These are phyloP conservation scores for Emydura subglobosa DNA, from an alignment of 2,113 vertebrate genomes.

Conservation along the genomic window DNA sequence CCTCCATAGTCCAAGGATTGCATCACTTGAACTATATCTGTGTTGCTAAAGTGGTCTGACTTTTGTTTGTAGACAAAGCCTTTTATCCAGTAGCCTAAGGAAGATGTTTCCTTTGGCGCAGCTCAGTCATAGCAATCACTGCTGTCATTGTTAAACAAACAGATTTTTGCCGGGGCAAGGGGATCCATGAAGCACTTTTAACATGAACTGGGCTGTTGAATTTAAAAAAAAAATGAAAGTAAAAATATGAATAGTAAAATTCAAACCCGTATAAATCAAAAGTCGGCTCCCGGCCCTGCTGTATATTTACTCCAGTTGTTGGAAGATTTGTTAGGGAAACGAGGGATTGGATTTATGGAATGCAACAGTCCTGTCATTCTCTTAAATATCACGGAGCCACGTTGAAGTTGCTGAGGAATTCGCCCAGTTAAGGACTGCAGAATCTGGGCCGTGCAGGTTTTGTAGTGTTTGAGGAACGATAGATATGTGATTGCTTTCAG, in stretches of 20 bases:
- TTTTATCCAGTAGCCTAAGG: background rate
- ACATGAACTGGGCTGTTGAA: background rate
- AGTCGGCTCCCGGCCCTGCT: background rate
- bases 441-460: rapidly evolving
- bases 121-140: background rate
- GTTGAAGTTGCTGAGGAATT: background rate
- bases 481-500: background rate
- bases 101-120: background rate
- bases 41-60: background rate
- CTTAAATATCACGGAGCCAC: background rate
- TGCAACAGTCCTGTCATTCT: background rate
- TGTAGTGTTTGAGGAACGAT: background rate
- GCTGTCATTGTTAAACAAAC: background rate
- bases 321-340: background rate
- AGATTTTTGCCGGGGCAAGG: background rate
- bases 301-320: background rate
- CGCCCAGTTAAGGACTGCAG: background rate
- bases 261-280: background rate
- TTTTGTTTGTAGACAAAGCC: background rate
- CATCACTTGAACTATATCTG: too few species aligned
- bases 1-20: background rate
- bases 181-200: background rate
- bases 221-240: background rate
- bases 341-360: background rate
- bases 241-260: background rate